Percentiles rank a stretch among this genome's conserved stretches.
Evolutionary conservation across 2,888 invertebrate species (phyloP).

Genomic region (Malthinus seriepunctatus): DNA sequence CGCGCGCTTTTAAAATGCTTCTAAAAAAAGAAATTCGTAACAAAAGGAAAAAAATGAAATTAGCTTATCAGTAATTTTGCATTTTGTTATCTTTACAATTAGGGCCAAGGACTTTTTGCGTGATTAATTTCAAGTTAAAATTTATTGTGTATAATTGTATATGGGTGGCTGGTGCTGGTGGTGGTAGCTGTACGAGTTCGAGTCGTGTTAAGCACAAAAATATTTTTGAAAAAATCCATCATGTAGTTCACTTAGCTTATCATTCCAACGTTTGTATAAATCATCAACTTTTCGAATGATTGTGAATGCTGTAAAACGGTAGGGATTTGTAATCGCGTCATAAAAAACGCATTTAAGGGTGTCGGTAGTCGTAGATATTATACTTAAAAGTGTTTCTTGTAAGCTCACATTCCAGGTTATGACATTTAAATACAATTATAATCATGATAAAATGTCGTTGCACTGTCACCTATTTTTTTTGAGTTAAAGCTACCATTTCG

Average conservation of each 20-base stretch:
- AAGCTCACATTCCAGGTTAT: constrained; percentile 14
- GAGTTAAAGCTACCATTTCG: constrained; percentile 18
- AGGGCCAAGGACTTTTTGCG: constrained; percentile 1
- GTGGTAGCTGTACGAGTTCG: no score
- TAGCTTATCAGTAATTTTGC: not conserved
- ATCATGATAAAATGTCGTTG: constrained; percentile 19
- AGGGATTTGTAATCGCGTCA: constrained; percentile 13
- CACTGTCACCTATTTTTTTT: constrained; percentile 18
- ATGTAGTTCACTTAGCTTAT: constrained; percentile 13
- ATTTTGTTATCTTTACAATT: constrained; percentile 4
- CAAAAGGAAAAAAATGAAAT: no score
- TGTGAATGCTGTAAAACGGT: constrained; percentile 14
- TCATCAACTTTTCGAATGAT: constrained; percentile 7
- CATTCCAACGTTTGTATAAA: not conserved
- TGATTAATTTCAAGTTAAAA: no score
- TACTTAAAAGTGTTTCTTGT: constrained; percentile 10
- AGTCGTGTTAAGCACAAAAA: not conserved
- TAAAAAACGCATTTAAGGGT: constrained; percentile 23
- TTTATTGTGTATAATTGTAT: no score
- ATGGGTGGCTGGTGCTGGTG: no score
- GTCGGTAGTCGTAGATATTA: constrained; percentile 23
- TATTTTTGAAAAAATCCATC: not conserved
- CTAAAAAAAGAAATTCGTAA: no score
- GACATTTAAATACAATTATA: constrained; percentile 17
- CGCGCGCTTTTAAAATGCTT: no score